phyloP scores from a whole-genome alignment of 2,113 vertebrate species.

The Salvelinus fontinalis region DNA sequence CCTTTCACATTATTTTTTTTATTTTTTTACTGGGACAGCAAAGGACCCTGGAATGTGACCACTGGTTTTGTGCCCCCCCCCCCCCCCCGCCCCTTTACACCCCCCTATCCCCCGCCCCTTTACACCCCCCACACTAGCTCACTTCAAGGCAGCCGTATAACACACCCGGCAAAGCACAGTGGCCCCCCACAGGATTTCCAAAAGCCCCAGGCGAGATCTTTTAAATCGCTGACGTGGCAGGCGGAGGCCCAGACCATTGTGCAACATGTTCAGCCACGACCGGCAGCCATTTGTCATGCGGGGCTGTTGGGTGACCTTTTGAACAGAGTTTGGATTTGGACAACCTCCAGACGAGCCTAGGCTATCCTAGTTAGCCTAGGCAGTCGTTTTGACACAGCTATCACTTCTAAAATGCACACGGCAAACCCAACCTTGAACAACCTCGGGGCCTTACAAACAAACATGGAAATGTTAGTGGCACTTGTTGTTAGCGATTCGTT shows the following conservation, averaged over 20 bases:
- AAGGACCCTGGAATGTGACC: constrained; percentile 46
- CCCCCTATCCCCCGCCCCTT: background rate
- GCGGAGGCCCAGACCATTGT: constrained; percentile 16
- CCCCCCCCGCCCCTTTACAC: too few relatives aligned
- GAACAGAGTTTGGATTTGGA: constrained; percentile 33
- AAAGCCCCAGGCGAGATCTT: constrained; percentile 9
- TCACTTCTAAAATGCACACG: too few relatives aligned
- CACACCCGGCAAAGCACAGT: background rate
- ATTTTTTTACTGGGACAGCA: constrained; percentile 25
- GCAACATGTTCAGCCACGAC: constrained; percentile 26
- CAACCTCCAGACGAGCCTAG: constrained; percentile 36
- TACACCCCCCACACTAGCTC: background rate
- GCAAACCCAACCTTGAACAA: too few relatives aligned
- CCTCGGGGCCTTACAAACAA: too few relatives aligned
- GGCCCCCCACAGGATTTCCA: constrained; percentile 12
- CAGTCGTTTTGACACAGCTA: too few relatives aligned
- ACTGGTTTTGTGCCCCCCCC: background rate
- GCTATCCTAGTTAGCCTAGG: too few relatives aligned
- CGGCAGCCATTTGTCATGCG: background rate
- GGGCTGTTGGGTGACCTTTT: constrained; percentile 41
- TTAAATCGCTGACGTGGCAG: constrained; percentile 53
- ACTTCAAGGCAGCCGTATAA: constrained; percentile 8
- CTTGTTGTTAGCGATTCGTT: too few relatives aligned
- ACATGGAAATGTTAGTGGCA: too few relatives aligned
- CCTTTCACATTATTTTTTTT: constrained; percentile 21